phyloP scores from a whole-genome alignment of 2,113 vertebrate genomes.

The Mola mola region DNA sequence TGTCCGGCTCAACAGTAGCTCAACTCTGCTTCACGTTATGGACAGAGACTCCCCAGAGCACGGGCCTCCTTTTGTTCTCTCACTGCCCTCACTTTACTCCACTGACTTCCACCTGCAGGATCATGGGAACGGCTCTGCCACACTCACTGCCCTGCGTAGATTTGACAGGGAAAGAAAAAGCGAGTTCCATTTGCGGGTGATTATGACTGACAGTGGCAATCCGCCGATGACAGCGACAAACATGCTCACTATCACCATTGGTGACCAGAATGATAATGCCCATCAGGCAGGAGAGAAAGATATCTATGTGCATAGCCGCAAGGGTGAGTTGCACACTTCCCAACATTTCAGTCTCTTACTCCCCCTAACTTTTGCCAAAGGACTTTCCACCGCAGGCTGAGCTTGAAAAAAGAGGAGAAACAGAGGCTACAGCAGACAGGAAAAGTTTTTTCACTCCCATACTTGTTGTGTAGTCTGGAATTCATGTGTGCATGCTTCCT shows the following conservation, averaged over 20 bases:
- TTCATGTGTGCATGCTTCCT: slow-evolving; percentile 50
- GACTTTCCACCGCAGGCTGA: slow-evolving; percentile 27
- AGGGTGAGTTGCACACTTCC: slow-evolving; percentile 77
- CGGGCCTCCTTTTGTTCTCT: slow-evolving; percentile 85
- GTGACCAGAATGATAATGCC: slow-evolving; percentile 90
- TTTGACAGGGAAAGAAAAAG: slow-evolving; percentile 90
- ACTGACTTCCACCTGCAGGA: slow-evolving; percentile 88
- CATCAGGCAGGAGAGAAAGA: slow-evolving; percentile 87
- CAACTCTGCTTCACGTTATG: slow-evolving; percentile 81
- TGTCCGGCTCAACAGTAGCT: slow-evolving; percentile 83
- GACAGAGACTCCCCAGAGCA: slow-evolving; percentile 85
- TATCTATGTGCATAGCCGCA: slow-evolving; percentile 82
- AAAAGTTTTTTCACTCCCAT: slow-evolving; percentile 38
- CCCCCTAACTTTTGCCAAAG: slow-evolving; percentile 26
- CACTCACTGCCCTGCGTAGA: slow-evolving; percentile 84
- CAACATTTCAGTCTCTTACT: slow-evolving; percentile 26
- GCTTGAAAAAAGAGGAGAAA: slow-evolving; percentile 41
- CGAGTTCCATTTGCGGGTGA: slow-evolving; percentile 82
- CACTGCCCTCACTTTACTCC: slow-evolving; percentile 76
- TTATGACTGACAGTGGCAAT: slow-evolving; percentile 87
- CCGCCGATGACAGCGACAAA: slow-evolving; percentile 86
- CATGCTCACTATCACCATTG: slow-evolving; percentile 87
- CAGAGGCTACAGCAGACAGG: slow-evolving; percentile 26
- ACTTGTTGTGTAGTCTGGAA: slow-evolving; percentile 56
- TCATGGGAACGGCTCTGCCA: slow-evolving; percentile 86